Base-by-base conservation (phyloP, 2,888 invertebrate species). In the Aleiodes alternator region DNA sequence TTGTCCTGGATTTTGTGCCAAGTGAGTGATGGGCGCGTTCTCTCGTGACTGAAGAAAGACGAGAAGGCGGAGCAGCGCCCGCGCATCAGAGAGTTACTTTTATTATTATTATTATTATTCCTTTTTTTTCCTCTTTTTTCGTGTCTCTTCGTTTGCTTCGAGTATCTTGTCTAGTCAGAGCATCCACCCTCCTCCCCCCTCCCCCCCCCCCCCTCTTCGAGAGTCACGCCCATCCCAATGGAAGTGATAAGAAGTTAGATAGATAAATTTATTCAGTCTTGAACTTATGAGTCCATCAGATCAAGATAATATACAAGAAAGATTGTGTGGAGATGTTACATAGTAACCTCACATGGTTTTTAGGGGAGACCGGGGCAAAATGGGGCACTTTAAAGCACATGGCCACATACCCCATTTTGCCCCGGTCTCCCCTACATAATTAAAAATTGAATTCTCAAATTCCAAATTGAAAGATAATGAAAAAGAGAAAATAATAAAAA, bases 111-210 rank as follows among this genome's bases (percentile, higher is more conserved):
- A 12, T 50, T 48, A n/a, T 23, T 14, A 51, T 51, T n/a, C n/a
- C 51, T 51, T 51, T 7, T 11, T 51, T 7, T 16, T 16, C 23
- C 23, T 1, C 23, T 43, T 43, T 43, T 16, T 16, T 12, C n/a
- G 9, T 16, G 7, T 61, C 14, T 31, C 34, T 23, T 12, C 14
- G 31, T 48, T 48, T 14, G 4, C 23, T 38, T 68, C 48, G 64
- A 69, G 50, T 80, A 75, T 80, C 79, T 81, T 80, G 79, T 81
- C 81, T 80, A 75, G 76, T 78, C 76, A 80, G 74, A 75, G 78
- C 81, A 80, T 81, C 80, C 64, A 72, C 23, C 23, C 23, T n/a
- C 23, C 23, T 59, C 66, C 73, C 38, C 23, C 78, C 38, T 23
- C 78, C 31, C 34, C 34, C 64, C 68, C 61, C 3, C 75, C 51